A percentile compares a stretch with the other conserved stretches of the same genome.
Evolutionary conservation across 2,797 vertebrate species (phyloP).

Genomic region (Hydrophis major): DNA sequence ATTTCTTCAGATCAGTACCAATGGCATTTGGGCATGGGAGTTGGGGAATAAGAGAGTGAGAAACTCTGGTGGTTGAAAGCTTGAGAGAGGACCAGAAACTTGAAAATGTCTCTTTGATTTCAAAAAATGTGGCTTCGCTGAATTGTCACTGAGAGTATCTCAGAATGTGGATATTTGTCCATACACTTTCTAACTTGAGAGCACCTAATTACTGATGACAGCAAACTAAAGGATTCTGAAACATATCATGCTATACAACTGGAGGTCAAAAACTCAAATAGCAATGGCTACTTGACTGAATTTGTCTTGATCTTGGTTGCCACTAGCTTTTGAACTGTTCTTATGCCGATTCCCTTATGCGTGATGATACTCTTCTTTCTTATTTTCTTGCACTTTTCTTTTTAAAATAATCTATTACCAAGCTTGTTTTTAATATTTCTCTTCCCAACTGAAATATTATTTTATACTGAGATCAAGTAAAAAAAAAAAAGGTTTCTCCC

Average conservation of each 20-base stretch:
- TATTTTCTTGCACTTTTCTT: background rate
- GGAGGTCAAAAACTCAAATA: background rate
- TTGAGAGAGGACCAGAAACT: background rate
- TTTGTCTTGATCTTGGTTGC: background rate
- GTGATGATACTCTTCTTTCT: background rate
- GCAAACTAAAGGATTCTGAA: background rate
- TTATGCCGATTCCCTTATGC: background rate
- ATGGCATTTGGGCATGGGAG: background rate
- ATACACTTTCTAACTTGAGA: background rate
- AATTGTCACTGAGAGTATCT: background rate
- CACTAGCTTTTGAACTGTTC: background rate
- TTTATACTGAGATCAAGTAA: background rate
- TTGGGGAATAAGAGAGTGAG: too few relatives aligned
- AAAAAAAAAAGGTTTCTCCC: background rate
- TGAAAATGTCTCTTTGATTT: background rate
- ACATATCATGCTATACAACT: background rate
- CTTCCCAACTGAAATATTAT: background rate
- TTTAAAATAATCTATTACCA: background rate
- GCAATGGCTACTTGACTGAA: background rate
- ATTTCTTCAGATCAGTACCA: background rate
- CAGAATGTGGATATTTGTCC: background rate
- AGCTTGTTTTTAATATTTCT: background rate
- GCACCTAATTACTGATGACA: background rate
- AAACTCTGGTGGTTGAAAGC: background rate
- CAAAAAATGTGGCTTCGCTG: background rate